phyloP scores from a whole-genome alignment of 2,888 invertebrate species.

The Andrena camellia region DNA sequence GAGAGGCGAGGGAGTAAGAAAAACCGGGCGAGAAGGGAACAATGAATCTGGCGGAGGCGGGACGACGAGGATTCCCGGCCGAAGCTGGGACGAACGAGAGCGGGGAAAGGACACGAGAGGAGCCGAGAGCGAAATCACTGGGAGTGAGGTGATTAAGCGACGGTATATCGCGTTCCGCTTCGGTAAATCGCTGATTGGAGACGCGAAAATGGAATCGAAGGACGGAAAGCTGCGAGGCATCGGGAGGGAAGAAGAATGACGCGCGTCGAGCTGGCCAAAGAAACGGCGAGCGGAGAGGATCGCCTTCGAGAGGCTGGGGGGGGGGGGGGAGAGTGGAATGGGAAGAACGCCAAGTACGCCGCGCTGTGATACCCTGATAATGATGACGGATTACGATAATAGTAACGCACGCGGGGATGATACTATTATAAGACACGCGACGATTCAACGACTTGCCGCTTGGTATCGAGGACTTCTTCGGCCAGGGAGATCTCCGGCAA shows the following conservation, averaged over 20 bases:
- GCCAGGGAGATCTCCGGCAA: too few species aligned
- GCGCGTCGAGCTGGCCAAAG: neutral
- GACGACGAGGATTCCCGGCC: neutral
- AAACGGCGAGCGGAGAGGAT: conserved; percentile 18
- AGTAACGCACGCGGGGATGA: neutral
- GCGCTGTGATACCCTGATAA: conserved; percentile 19
- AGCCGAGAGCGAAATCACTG: conserved; percentile 43
- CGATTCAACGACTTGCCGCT: neutral
- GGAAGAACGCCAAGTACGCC: conserved; percentile 21
- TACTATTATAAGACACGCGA: conserved; percentile 8
- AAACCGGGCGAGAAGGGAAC: neutral
- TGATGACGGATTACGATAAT: conserved; percentile 16
- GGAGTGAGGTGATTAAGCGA: conserved; percentile 58
- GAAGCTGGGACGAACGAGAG: neutral
- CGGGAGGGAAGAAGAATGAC: conserved; percentile 7
- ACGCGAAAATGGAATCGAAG: conserved; percentile 53
- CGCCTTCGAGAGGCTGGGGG: conserved; percentile 8
- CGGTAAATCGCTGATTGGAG: conserved; percentile 56
- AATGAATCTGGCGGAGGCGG: neutral
- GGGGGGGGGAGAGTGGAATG: conserved; percentile 1
- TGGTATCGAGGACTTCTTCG: neutral
- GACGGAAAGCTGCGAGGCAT: conserved; percentile 28
- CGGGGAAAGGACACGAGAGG: neutral
- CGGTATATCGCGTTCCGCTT: conserved; percentile 60
- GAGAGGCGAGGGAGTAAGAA: neutral